A percentile compares a stretch with the other conserved stretches of the same genome.
Evolutionary conservation across 2,888 invertebrate species (phyloP).

Genomic region (Drosophila bunnanda): DNA sequence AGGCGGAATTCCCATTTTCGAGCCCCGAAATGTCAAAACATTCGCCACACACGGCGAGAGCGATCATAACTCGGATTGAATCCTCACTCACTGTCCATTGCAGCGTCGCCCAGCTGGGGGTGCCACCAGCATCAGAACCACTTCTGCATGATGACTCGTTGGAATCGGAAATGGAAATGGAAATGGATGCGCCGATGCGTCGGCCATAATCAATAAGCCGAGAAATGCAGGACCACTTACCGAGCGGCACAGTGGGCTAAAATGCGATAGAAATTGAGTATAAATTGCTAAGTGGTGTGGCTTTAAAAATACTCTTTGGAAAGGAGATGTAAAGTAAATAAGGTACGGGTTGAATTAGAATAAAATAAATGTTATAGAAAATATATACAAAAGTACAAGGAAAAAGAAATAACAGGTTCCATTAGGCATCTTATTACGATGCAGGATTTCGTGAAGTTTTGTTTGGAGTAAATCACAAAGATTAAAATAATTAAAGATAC

Average conservation of each 20-base stretch:
- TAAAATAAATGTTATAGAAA: no score
- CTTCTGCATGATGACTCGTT: conserved; percentile 63
- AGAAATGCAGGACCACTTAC: conserved; percentile 69
- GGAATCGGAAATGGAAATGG: conserved; percentile 77
- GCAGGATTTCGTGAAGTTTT: neutral
- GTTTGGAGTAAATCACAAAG: no score
- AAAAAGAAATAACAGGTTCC: no score
- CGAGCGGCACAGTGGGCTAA: conserved; percentile 36
- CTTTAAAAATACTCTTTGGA: no score
- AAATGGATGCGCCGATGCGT: conserved; percentile 57
- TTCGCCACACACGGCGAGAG: conserved; percentile 71
- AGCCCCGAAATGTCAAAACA: conserved; percentile 71
- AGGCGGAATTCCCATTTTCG: conserved; percentile 59
- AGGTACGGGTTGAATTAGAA: no score
- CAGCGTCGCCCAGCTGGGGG: conserved; percentile 37
- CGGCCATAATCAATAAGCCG: conserved; percentile 77
- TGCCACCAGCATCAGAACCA: conserved; percentile 10
- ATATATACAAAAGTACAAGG: no score
- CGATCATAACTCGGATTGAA: conserved; percentile 49
- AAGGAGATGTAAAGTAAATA: no score
- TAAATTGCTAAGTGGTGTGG: neutral
- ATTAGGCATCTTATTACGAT: no score
- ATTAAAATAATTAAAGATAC: no score
- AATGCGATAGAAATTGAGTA: neutral
- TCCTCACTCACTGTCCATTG: conserved; percentile 23